Evolutionary conservation across 2,113 vertebrate genomes (phyloP), one percentile per base, ranked within the genome.

Genomic region (Salvelinus namaycush): DNA sequence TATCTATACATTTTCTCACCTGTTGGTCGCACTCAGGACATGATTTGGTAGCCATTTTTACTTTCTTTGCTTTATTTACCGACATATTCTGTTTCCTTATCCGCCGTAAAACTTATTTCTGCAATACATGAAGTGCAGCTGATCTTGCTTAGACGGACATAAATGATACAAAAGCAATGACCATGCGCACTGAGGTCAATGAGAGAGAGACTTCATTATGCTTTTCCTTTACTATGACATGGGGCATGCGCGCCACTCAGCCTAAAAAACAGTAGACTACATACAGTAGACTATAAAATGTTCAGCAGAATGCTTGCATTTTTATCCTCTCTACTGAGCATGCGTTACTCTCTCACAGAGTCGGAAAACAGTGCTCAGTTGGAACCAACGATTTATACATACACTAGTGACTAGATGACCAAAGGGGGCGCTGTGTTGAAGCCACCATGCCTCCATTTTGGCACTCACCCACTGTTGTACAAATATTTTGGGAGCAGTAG

Each of bases 11-110:
- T 75, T 11, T 44, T 60, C 95, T 95, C 92, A 99, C 97, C 97
- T 99, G 97, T 96, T 98, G 97, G 96, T 98, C 97, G 73, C 97
- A 99, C 69, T 98, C 96, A 1, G 97, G 97, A 84, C 97, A 99
- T 20, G 97, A 97, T 92, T 99, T 99, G 72, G 97, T 98, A 81
- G 97, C 97, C 97, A 99, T 98, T 95, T 99, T 99, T 94, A 98
- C 97, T 97, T 98, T 98, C 95, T 96, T 98, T 84, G 94, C 93
- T 94, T 96, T 93, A 92, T 92, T 96, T 66, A 94, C 91, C 87
- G 96, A 97, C 97, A 98, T 96, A 86, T 93, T 93, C 73, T 51
- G 65, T 20, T 64, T 39, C 18, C 51, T 57, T 31, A 14, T 34
- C 64, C 26, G 57, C 71, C 59, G 65, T 66, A 44, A 75, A 83